phyloP scores from a whole-genome alignment of 37 sponge, comb jelly and placozoan genomes.

The Ephydatia muelleri region DNA sequence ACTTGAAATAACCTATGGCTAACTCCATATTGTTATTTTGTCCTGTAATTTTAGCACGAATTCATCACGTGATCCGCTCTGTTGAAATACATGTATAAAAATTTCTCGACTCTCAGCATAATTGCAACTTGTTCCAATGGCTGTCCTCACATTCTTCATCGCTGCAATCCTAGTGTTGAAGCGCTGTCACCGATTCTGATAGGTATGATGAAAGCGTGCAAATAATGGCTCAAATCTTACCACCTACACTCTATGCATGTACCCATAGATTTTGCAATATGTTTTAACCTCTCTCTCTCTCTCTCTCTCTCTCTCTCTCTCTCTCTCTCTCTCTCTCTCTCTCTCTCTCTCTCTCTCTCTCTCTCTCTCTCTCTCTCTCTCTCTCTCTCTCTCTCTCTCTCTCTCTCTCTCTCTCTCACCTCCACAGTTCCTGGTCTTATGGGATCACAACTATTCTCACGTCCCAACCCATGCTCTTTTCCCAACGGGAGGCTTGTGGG shows the following conservation, averaged over 20 bases:
- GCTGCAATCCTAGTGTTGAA: background rate
- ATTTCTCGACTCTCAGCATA: no score
- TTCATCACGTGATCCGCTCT: no score
- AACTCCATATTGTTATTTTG: no score
- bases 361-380: constrained; percentile 1
- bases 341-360: constrained; percentile 1
- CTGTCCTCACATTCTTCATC: background rate
- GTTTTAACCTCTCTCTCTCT: background rate
- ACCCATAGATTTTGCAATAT: no score
- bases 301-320: constrained; percentile 1
- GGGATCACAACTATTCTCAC: constrained; percentile 48
- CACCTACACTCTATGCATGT: no score
- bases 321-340: constrained; percentile 1
- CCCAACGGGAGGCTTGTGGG: background rate
- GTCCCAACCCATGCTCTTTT: background rate
- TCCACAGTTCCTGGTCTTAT: constrained; percentile 46
- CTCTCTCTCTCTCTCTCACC: background rate
- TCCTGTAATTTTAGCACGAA: no score
- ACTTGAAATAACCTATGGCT: no score
- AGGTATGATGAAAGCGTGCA: background rate
- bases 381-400: constrained; percentile 1
- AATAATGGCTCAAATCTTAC: no score
- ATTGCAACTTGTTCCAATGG: no score
- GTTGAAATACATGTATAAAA: no score
- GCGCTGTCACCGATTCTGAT: background rate